A percentile compares a stretch with the other conserved stretches of the same genome.
These are phyloP conservation scores for Charanyca ferruginea DNA, from an alignment of 2,888 invertebrate genomes.

Conservation along the genomic window DNA sequence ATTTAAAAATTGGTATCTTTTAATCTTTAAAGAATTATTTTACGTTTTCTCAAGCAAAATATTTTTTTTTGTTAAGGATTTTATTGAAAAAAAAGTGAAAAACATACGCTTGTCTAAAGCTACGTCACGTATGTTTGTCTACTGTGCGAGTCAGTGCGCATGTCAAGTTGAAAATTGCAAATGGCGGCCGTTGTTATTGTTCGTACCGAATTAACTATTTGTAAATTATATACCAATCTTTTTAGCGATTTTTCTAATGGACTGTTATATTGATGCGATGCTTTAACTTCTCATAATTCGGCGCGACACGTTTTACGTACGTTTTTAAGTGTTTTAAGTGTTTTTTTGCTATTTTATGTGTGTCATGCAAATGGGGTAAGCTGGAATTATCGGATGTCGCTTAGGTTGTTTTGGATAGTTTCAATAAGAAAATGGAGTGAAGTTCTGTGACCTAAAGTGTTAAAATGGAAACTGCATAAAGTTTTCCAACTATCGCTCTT, in stretches of 20 bases:
- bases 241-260: conserved; percentile 92
- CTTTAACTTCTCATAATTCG: conserved; percentile 88
- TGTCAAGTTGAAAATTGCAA: conserved; percentile 97
- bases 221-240: conserved; percentile 93
- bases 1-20: not conserved
- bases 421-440: conserved; percentile 88
- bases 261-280: conserved; percentile 90
- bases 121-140: conserved; percentile 86
- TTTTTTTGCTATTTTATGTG: conserved; percentile 92
- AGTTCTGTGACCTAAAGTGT: conserved; percentile 86
- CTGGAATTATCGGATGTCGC: conserved; percentile 92
- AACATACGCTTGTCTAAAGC: conserved; percentile 76
- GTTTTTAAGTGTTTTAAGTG: conserved; percentile 90
- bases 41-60: not conserved
- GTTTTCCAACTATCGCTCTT: conserved; percentile 78
- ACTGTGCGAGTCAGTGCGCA: conserved; percentile 92
- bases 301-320: conserved; percentile 88
- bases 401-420: conserved; percentile 91
- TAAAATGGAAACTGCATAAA: conserved; percentile 86
- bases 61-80: not conserved
- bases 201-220: conserved; percentile 96
- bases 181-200: conserved; percentile 99
- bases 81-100: conserved; percentile 21
- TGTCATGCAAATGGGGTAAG: conserved; percentile 95
- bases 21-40: not conserved